A percentile compares a stretch with the other conserved stretches of the same genome.
phyloP scores from a whole-genome alignment of 2,113 vertebrate genomes.

The Chaenocephalus aceratus region DNA sequence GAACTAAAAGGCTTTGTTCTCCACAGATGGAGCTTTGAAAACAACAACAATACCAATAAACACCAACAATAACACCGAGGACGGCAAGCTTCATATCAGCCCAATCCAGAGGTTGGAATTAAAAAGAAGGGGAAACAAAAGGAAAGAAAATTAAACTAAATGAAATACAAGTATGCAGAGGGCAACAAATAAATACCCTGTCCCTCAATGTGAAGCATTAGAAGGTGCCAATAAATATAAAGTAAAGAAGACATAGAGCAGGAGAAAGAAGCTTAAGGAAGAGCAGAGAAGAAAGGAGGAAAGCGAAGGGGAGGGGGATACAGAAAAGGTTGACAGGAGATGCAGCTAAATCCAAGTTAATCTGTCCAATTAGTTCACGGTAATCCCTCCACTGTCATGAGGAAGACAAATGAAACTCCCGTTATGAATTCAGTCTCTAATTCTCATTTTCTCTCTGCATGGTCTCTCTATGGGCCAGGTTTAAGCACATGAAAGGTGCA shows the following conservation, averaged over 20 bases:
- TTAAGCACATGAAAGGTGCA: conserved; percentile 48
- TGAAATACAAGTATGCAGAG: conserved; percentile 48
- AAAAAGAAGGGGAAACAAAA: conserved; percentile 69
- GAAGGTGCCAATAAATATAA: conserved; percentile 45
- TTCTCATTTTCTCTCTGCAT: conserved; percentile 29
- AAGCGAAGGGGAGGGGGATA: conserved; percentile 1
- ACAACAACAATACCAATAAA: conserved; percentile 82
- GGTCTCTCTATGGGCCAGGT: conserved; percentile 32
- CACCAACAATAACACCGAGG: conserved; percentile 74
- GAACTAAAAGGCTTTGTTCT: conserved; percentile 83
- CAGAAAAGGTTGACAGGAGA: conserved; percentile 68
- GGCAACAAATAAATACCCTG: neutral
- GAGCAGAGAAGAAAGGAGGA: conserved; percentile 13
- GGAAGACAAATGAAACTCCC: conserved; percentile 66
- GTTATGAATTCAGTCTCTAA: conserved; percentile 41
- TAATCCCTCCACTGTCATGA: conserved; percentile 78
- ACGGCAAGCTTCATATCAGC: conserved; percentile 75
- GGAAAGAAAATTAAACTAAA: conserved; percentile 70
- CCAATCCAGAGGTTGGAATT: conserved; percentile 79
- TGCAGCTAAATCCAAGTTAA: conserved; percentile 76
- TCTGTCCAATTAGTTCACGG: conserved; percentile 79
- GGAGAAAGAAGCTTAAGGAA: conserved; percentile 42
- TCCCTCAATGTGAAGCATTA: conserved; percentile 35
- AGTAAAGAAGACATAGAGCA: conserved; percentile 30
- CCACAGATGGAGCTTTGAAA: conserved; percentile 80